Evolutionary conservation across 2,113 vertebrate genomes (phyloP).

Genomic region (Syngnathoides biaculeatus): DNA sequence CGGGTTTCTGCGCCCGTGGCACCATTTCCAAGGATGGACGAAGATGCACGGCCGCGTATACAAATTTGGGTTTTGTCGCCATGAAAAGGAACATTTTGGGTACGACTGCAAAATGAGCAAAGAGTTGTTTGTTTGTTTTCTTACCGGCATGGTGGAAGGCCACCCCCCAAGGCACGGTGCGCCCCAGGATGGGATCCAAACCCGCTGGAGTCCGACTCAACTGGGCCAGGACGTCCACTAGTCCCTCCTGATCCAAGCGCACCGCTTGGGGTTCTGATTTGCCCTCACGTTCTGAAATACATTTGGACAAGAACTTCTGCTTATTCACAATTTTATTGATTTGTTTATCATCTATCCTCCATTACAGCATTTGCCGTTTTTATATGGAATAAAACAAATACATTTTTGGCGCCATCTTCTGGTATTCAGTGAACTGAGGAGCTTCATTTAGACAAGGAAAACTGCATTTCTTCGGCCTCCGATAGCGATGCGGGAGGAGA

Average conservation of each 20-base stretch:
- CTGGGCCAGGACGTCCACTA: conserved; percentile 82
- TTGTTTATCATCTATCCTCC: not conserved
- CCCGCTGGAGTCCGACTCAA: conserved; percentile 83
- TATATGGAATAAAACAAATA: no score
- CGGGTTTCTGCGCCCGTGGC: no score
- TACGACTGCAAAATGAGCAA: not conserved
- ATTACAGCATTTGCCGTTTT: no score
- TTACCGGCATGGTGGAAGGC: conserved; percentile 97
- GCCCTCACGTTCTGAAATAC: conserved; percentile 38
- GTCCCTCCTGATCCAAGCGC: conserved; percentile 72
- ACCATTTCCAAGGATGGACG: no score
- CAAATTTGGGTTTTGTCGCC: no score
- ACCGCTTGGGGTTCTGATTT: conserved; percentile 62
- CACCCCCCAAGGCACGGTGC: conserved; percentile 88
- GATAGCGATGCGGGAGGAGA: no score
- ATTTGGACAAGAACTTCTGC: not conserved
- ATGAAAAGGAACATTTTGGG: not conserved
- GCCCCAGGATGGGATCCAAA: conserved; percentile 83
- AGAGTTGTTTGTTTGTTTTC: not conserved
- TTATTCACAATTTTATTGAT: not conserved
- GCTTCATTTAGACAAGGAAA: no score
- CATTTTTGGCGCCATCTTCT: not conserved
- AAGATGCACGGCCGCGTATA: no score
- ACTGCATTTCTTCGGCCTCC: no score
- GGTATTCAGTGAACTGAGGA: not conserved